Conservation (phyloP, 2,797 vertebrate genomes). For the Arrhamphus sclerolepis region DNA sequence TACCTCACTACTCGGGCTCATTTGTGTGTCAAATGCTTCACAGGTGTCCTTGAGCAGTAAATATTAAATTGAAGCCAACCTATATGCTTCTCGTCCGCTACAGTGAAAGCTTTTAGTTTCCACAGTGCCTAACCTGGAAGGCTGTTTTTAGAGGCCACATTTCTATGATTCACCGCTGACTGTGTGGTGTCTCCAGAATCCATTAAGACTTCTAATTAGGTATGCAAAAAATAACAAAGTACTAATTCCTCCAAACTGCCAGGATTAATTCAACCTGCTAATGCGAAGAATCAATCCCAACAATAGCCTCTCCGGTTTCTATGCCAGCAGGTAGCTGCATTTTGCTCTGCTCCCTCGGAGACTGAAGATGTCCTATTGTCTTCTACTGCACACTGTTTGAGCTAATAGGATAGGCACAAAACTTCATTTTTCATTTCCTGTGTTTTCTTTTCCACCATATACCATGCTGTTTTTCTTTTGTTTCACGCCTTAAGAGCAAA, state of each 20-base stretch:
- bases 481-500: slow-evolving; percentile 33
- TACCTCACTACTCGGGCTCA: slow-evolving; percentile 29
- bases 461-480: slow-evolving; percentile 24
- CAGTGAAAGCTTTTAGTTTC: slow-evolving; percentile 29
- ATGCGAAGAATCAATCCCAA: slow-evolving; percentile 56
- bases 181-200: slow-evolving; percentile 37
- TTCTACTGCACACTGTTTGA: slow-evolving; percentile 5
- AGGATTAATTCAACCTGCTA: slow-evolving; percentile 64
- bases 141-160: slow-evolving; percentile 29
- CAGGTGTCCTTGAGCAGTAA: slow-evolving; percentile 11
- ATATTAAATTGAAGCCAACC: slow-evolving; percentile 27
- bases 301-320: slow-evolving; percentile 50
- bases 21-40: slow-evolving; percentile 41
- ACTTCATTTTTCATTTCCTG: slow-evolving; percentile 20
- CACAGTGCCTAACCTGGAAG: slow-evolving; percentile 7
- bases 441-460: slow-evolving; percentile 37
- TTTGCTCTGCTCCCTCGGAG: slow-evolving; percentile 29
- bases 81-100: slow-evolving; percentile 23
- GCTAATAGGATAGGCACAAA: slow-evolving; percentile 17
- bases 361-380: slow-evolving; percentile 31
- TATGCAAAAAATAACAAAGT: slow-evolving; percentile 53
- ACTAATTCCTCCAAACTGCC: slow-evolving; percentile 62
- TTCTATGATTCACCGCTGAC: slow-evolving; percentile 37
- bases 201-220: slow-evolving; percentile 64
- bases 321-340: slow-evolving; percentile 47